Evolutionary conservation across 2,113 vertebrate genomes (phyloP).

Genomic region (Paradoxurus hermaphroditus): DNA sequence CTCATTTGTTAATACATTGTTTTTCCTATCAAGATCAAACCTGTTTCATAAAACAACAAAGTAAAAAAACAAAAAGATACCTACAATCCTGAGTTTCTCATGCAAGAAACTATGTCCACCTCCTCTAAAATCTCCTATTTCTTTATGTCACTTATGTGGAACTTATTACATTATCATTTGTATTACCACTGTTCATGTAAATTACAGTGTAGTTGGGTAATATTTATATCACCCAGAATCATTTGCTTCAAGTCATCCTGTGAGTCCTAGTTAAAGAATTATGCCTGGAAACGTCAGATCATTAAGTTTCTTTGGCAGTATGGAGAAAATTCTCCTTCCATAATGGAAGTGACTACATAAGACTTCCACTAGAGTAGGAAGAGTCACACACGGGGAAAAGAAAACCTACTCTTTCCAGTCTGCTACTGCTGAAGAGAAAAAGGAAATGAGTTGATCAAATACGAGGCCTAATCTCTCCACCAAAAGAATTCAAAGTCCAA

Average conservation of each 20-base stretch:
- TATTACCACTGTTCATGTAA: neutral
- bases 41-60: neutral
- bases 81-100: neutral
- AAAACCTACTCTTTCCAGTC: neutral
- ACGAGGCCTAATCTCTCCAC: neutral
- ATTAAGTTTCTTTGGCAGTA: neutral
- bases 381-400: neutral
- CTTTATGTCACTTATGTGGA: neutral
- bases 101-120: neutral
- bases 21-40: neutral
- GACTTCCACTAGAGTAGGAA: neutral
- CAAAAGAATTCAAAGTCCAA: neutral
- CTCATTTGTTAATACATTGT: neutral
- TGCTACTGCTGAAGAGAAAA: neutral
- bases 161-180: neutral
- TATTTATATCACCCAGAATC: neutral
- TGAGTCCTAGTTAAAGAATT: neutral
- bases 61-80: neutral
- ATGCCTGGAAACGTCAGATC: neutral
- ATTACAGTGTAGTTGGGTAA: neutral
- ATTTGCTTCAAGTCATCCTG: neutral
- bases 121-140: neutral
- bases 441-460: neutral
- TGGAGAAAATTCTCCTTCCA: neutral
- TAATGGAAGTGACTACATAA: neutral